Conservation (phyloP, 2,113 vertebrate genomes). For the Lagopus muta region DNA sequence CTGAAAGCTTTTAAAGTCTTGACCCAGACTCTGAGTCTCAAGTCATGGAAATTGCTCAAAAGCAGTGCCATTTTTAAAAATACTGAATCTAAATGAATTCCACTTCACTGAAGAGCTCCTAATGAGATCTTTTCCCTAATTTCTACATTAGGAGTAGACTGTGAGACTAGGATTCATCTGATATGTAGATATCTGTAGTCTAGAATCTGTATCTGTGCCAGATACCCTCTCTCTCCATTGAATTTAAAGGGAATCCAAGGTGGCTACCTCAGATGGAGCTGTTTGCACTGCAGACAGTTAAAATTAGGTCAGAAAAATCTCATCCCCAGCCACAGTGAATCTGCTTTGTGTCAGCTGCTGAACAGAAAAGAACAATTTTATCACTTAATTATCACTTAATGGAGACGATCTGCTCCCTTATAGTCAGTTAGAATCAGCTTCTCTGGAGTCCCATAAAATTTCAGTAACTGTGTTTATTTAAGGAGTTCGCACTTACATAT, state of each 20-base stretch:
- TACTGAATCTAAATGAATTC: background rate
- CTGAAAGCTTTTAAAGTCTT: background rate
- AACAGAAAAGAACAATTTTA: background rate
- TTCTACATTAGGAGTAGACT: background rate
- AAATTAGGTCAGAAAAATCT: background rate
- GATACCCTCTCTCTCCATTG: background rate
- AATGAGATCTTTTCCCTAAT: background rate
- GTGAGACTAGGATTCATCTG: background rate
- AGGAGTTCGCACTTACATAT: background rate
- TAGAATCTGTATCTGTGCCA: background rate
- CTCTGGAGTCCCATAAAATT: rapidly evolving
- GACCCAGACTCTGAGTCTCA: background rate
- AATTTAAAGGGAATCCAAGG: background rate
- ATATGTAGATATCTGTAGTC: background rate
- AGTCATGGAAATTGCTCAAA: background rate
- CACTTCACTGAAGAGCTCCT: background rate
- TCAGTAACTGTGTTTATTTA: background rate
- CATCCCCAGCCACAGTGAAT: background rate
- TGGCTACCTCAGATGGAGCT: background rate
- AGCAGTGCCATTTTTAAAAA: background rate
- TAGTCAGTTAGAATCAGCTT: background rate
- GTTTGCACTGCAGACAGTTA: background rate
- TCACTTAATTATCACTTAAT: background rate
- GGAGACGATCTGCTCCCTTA: background rate
- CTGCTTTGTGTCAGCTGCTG: background rate